A percentile compares a stretch with the other conserved stretches of the same genome.
Conservation (phyloP, 2,888 invertebrate genomes). For the Hoplodrina ambigua region DNA sequence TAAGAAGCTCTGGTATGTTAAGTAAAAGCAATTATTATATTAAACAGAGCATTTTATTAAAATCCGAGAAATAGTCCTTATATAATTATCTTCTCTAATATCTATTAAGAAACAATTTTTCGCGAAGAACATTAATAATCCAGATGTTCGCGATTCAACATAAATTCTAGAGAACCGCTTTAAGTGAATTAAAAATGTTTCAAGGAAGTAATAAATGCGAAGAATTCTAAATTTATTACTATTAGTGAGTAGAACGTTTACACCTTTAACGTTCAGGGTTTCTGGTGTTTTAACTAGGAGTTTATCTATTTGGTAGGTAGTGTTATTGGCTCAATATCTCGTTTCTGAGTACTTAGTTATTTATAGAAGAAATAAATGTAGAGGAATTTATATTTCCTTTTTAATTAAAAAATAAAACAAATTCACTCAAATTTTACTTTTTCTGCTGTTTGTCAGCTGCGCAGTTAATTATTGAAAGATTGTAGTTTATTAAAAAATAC, state of each 20-base stretch:
- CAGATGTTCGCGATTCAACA: conserved; percentile 51
- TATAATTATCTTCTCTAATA: background rate
- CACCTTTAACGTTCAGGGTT: conserved; percentile 6
- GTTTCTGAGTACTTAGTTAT: no score
- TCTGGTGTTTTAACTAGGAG: background rate
- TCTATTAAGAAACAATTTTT: conserved; percentile 23
- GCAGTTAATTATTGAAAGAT: no score
- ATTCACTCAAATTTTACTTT: no score
- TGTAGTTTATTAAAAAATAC: no score
- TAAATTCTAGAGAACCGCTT: conserved; percentile 46
- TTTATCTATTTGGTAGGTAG: no score
- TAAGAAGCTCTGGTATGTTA: background rate
- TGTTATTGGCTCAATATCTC: no score
- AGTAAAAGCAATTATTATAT: background rate
- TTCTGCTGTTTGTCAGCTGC: no score
- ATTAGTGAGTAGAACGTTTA: conserved; percentile 28
- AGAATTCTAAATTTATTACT: conserved; percentile 51
- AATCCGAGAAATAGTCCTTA: background rate
- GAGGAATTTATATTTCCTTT: no score
- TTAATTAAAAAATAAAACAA: no score
- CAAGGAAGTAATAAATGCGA: conserved; percentile 45
- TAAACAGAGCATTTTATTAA: background rate
- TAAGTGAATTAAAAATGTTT: conserved; percentile 55
- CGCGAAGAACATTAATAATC: conserved; percentile 44
- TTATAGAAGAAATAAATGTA: no score